phyloP scores from a whole-genome alignment of 2,113 vertebrate species.

The Sitta europaea region DNA sequence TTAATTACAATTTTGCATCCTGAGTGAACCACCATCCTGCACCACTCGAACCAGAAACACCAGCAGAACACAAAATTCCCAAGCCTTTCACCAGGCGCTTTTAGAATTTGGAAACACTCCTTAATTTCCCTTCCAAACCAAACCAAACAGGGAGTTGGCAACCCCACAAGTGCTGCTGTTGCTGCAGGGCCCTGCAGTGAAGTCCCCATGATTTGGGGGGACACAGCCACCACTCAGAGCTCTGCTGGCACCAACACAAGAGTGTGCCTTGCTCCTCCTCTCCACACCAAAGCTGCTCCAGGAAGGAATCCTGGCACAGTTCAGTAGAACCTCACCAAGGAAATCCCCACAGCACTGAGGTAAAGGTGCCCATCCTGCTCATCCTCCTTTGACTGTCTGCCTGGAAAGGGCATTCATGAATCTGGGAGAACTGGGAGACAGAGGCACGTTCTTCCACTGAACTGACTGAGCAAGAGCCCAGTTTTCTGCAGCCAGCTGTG shows the following conservation, averaged over 20 bases:
- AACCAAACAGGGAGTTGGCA: accelerated
- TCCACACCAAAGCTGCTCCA: accelerated
- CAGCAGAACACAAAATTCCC: background rate
- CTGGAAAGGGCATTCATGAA: background rate
- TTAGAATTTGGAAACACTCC: background rate
- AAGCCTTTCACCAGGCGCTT: background rate
- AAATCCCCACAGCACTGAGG: background rate
- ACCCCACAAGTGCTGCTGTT: accelerated
- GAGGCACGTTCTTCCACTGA: background rate
- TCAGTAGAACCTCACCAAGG: background rate
- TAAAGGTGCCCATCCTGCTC: background rate
- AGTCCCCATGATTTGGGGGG: background rate
- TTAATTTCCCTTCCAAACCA: background rate
- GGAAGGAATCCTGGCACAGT: background rate
- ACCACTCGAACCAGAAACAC: background rate
- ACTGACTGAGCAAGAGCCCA: accelerated
- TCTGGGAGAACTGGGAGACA: background rate
- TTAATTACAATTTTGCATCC: background rate
- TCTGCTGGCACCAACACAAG: background rate
- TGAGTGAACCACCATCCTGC: background rate
- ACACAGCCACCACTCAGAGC: background rate
- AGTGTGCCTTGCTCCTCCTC: background rate
- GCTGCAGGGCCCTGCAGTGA: background rate
- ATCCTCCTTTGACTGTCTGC: accelerated
- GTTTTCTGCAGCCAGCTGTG: background rate